phyloP scores from a whole-genome alignment of 2,113 vertebrate genomes.

The Coreoperca whiteheadi region DNA sequence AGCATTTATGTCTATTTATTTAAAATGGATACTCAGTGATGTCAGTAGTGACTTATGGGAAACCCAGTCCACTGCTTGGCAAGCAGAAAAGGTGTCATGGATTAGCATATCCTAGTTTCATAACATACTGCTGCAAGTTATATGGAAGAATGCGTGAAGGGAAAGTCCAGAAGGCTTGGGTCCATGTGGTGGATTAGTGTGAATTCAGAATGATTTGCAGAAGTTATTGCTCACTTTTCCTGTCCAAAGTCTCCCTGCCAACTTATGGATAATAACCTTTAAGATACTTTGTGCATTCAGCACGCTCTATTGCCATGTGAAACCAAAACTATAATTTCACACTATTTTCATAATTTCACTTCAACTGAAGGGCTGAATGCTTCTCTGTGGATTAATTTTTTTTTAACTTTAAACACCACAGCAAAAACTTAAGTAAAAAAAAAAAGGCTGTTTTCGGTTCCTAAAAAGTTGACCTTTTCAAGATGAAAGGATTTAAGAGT shows the following conservation, averaged over 20 bases:
- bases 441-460: neutral
- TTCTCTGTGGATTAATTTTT: neutral
- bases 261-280: neutral
- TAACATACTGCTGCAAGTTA: conserved; percentile 44
- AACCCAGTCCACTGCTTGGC: conserved; percentile 50
- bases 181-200: neutral
- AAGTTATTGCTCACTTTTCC: conserved; percentile 7
- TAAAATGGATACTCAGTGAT: conserved; percentile 22
- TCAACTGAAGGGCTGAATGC: neutral
- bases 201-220: conserved; percentile 20
- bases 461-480: neutral
- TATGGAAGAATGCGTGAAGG: conserved; percentile 41
- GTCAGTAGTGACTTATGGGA: conserved; percentile 47
- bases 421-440: neutral
- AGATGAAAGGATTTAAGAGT: neutral
- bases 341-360: conserved; percentile 2
- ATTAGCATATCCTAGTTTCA: conserved; percentile 53
- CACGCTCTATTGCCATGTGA: neutral
- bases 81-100: conserved; percentile 53
- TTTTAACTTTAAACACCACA: neutral
- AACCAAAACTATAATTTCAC: neutral
- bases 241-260: neutral
- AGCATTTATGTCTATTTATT: neutral
- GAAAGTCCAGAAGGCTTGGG: conserved; percentile 47
- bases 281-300: neutral